These are phyloP conservation scores for Melinaea marsaeus DNA, from an alignment of 2,888 invertebrate species.

Conservation along the genomic window DNA sequence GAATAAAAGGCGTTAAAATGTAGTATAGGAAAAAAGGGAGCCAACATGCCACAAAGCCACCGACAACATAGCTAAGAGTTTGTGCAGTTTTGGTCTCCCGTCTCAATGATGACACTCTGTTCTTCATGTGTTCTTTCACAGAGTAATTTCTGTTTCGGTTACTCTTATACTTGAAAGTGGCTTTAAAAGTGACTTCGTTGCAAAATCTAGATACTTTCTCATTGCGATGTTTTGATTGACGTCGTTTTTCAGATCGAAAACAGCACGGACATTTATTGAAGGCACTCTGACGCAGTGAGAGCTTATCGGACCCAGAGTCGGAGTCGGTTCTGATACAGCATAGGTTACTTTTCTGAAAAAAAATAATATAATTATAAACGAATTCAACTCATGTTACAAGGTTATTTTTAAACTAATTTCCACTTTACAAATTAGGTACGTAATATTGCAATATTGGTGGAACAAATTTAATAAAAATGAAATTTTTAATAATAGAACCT, in stretches of 20 bases:
- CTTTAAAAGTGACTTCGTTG: conserved; percentile 67
- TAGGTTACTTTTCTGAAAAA: conserved; percentile 66
- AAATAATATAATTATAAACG: conserved; percentile 24
- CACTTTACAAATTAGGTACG: too few relatives aligned
- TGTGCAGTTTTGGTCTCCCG: conserved; percentile 93
- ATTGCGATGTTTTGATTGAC: conserved; percentile 49
- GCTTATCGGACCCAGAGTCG: conserved; percentile 68
- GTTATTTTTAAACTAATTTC: too few relatives aligned
- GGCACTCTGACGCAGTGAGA: conserved; percentile 60
- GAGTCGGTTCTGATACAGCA: conserved; percentile 72
- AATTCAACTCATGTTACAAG: background rate
- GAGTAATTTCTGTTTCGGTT: conserved; percentile 72
- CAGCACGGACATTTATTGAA: conserved; percentile 71
- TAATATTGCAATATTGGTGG: too few relatives aligned
- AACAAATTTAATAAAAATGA: too few relatives aligned
- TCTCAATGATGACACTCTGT: conserved; percentile 82
- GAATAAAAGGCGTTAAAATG: conserved; percentile 87
- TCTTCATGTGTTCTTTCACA: conserved; percentile 74
- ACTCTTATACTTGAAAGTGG: conserved; percentile 65
- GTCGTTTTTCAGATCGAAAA: conserved; percentile 57
- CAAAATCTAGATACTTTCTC: conserved; percentile 61
- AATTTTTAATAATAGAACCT: too few relatives aligned
- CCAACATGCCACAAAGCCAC: conserved; percentile 93
- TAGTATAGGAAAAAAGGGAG: conserved; percentile 92
- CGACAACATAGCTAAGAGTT: conserved; percentile 90